Base-by-base conservation (phyloP, 2,888 invertebrate genomes). In the Timema podura region DNA sequence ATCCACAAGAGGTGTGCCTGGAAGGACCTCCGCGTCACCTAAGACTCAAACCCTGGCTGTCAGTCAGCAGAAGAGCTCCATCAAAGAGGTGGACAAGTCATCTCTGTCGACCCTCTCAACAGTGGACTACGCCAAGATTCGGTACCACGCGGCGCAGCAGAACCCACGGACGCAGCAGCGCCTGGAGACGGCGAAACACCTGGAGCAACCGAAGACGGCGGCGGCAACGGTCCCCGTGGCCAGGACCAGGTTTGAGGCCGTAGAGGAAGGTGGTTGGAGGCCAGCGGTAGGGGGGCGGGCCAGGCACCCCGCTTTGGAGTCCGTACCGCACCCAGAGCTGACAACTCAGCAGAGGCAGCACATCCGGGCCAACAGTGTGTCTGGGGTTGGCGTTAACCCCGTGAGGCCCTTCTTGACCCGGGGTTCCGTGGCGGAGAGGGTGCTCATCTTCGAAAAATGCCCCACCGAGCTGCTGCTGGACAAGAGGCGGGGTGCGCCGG, bases 401-500 rank as follows among this genome's bases (percentile, higher is more conserved):
- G 91, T 93, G 70, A 85, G 93, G 67, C 93, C 93, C 15, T 93
- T 94, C 81, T 84, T 95, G 68, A 93, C 94, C 59, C 87, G 95
- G 72, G 95, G 95, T 45, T 95, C 95, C 6, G 95, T 95, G 5
- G 95, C 95, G 45, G 95, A 95, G 79, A 85, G 95, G 65, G 95
- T 95, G 74, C 86, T 95, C 74, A 92, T 95, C 82, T 95, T 95
- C 80, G 95, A 95, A 82, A 89, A 92, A 81, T 93, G 94, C 78
- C 95, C 93, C 51, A 92, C 92, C 79, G 92, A 91, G 79, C 83
- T 90, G 72, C 83, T 90, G 65, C 80, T 91, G 76, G 89, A 90
- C 77, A 91, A 91, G 79, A 83, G 90, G 48, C 84, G 89, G 77
- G 71, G 73, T 11, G 85, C 83, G 80, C 85, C 84, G 78, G 85